These are phyloP conservation scores for Drosophila pachea DNA, from an alignment of 1,140 invertebrate species.

Conservation along the genomic window DNA sequence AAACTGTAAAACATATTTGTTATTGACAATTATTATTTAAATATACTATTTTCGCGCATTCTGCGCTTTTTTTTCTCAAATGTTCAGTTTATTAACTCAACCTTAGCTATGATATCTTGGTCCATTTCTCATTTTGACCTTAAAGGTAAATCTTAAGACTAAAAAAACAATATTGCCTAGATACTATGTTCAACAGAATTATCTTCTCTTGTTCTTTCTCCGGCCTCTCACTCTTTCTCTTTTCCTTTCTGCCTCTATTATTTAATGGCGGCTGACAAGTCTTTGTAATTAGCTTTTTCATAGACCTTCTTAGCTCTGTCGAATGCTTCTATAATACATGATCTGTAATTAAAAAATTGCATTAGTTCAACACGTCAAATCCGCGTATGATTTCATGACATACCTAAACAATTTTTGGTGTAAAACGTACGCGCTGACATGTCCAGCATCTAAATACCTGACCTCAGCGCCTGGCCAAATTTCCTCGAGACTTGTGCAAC, in stretches of 20 bases:
- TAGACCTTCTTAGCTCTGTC: slow-evolving; percentile 81
- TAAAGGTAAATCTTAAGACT: too few relatives aligned
- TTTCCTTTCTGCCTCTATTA: slow-evolving; percentile 44
- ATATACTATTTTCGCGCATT: slow-evolving; percentile 5
- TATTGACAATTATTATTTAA: slow-evolving; percentile 17
- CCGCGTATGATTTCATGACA: too few relatives aligned
- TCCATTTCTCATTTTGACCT: too few relatives aligned
- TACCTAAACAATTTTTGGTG: slow-evolving; percentile 93
- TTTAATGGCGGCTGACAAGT: slow-evolving; percentile 54
- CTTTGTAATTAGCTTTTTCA: slow-evolving; percentile 38
- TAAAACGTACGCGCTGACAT: slow-evolving; percentile 93
- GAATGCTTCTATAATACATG: slow-evolving; percentile 84
- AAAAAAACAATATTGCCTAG: neutral
- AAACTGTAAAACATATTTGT: slow-evolving; percentile 6
- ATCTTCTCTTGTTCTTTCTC: slow-evolving; percentile 7
- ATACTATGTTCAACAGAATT: neutral
- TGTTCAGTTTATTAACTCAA: neutral
- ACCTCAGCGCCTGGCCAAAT: slow-evolving; percentile 96
- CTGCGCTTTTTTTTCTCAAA: too few relatives aligned
- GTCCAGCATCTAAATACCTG: slow-evolving; percentile 92
- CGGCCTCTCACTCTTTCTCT: neutral
- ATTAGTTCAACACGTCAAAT: neutral
- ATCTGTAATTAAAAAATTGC: slow-evolving; percentile 78
- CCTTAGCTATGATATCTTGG: too few relatives aligned
- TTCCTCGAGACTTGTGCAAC: slow-evolving; percentile 88